Percentiles rank a stretch among this genome's conserved stretches.
phyloP scores from a whole-genome alignment of 1,140 invertebrate genomes.

The Dendrolimus kikuchii region DNA sequence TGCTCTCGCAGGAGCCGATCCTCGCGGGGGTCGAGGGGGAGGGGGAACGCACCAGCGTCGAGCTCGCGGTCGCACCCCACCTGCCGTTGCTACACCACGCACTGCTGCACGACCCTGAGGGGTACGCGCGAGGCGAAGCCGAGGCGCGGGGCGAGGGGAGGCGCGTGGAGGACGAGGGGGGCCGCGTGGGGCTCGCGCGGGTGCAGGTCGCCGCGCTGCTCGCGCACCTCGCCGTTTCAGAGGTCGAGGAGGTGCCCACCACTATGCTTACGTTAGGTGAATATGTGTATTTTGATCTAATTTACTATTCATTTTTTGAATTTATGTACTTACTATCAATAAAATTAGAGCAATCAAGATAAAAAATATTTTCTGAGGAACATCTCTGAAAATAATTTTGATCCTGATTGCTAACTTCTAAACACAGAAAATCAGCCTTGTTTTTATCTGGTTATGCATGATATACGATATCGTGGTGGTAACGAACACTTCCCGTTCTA shows the following conservation, averaged over 20 bases:
- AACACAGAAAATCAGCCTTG: too few species aligned
- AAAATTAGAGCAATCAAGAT: too few species aligned
- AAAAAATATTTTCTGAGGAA: too few species aligned
- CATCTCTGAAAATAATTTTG: too few species aligned
- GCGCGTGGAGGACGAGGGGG: slow-evolving; percentile 10
- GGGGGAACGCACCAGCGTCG: slow-evolving; percentile 25
- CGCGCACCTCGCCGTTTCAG: slow-evolving; percentile 77
- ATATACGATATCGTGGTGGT: too few species aligned
- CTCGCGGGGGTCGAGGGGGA: slow-evolving; percentile 4
- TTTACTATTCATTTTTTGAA: neutral
- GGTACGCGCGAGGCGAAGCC: neutral
- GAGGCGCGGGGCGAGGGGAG: slow-evolving; percentile 5
- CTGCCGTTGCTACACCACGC: slow-evolving; percentile 54
- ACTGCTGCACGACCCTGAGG: slow-evolving; percentile 24
- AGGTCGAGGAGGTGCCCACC: slow-evolving; percentile 74
- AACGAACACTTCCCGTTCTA: too few species aligned
- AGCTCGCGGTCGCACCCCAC: slow-evolving; percentile 49
- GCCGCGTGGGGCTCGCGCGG: slow-evolving; percentile 78
- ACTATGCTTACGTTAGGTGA: slow-evolving; percentile 59
- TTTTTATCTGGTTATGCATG: too few species aligned
- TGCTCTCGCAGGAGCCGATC: slow-evolving; percentile 26
- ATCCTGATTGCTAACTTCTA: too few species aligned
- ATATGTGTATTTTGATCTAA: neutral
- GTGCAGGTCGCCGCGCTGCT: slow-evolving; percentile 84
- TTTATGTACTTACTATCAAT: too few species aligned